These are phyloP conservation scores for Catalaphyllia jardinei DNA, from an alignment of 64 coral and sea anemone genomes.

Conservation along the genomic window DNA sequence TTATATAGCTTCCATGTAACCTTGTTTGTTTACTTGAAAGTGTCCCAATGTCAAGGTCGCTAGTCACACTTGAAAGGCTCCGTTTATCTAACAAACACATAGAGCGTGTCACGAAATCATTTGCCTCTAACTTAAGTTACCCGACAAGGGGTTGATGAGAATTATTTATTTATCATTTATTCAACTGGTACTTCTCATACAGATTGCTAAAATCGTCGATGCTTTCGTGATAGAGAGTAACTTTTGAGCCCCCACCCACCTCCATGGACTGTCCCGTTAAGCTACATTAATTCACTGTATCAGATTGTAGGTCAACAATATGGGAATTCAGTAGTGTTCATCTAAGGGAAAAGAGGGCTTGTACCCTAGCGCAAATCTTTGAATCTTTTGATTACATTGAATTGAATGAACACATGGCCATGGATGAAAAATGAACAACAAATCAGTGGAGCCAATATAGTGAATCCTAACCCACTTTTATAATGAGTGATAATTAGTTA, in stretches of 20 bases:
- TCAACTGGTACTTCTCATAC: not conserved
- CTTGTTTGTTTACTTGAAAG: conserved; percentile 39
- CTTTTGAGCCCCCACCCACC: not conserved
- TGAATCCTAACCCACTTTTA: not conserved
- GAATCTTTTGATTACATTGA: no score
- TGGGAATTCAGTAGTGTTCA: no score
- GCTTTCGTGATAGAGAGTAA: not conserved
- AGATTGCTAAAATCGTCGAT: not conserved
- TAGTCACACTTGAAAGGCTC: conserved; percentile 50
- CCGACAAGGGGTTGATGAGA: not conserved
- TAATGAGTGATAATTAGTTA: conserved; percentile 18
- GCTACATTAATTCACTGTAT: not conserved
- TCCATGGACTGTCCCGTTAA: not conserved
- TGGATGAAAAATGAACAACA: no score
- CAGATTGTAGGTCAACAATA: conserved; percentile 7
- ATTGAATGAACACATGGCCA: no score
- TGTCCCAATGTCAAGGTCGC: conserved; percentile 54
- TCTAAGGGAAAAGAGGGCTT: no score
- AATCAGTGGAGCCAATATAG: not conserved
- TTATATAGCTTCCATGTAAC: conserved; percentile 36
- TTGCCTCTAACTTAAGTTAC: not conserved
- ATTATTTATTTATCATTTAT: not conserved
- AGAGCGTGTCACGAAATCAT: conserved; percentile 14
- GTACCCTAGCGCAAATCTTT: no score
- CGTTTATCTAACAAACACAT: conserved; percentile 40